These are phyloP conservation scores for Brachylomia viminalis DNA, from an alignment of 2,888 invertebrate species.

Conservation along the genomic window DNA sequence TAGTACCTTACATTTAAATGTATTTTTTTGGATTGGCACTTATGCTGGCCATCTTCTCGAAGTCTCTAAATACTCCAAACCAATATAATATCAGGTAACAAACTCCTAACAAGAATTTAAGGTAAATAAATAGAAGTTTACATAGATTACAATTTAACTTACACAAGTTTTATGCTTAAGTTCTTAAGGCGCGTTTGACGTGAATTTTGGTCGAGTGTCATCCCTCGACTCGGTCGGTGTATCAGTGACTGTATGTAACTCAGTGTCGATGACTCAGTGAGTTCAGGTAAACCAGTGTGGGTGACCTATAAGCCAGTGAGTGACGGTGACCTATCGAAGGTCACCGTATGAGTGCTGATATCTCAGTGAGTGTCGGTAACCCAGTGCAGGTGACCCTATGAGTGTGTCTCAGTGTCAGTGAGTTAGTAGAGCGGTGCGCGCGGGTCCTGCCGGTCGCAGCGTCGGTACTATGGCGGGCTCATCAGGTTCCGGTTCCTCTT, in stretches of 20 bases:
- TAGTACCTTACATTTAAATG: conserved; percentile 23
- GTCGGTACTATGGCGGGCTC: conserved; percentile 86
- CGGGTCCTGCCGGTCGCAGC: conserved; percentile 81
- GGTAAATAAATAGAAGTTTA: conserved; percentile 66
- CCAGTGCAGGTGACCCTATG: background rate
- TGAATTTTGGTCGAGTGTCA: background rate
- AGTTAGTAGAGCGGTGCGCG: conserved; percentile 78
- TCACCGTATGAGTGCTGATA: background rate
- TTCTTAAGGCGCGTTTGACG: conserved; percentile 7
- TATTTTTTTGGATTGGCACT: conserved; percentile 56
- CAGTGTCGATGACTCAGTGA: conserved; percentile 8
- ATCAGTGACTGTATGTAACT: conserved; percentile 4
- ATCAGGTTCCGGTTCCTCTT: conserved; percentile 76
- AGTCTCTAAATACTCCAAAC: conserved; percentile 27
- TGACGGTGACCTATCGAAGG: background rate
- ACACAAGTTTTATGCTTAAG: conserved; percentile 45
- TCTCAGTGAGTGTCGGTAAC: background rate
- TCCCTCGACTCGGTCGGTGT: background rate
- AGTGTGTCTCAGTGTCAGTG: conserved; percentile 67
- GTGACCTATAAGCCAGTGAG: background rate
- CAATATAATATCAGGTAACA: conserved; percentile 66
- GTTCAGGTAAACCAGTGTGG: background rate
- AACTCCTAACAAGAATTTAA: conserved; percentile 63
- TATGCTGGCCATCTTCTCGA: conserved; percentile 40
- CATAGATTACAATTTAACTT: conserved; percentile 58